Conservation (phyloP, 2,797 vertebrate species). For the Odontamblyopus rebecca region DNA sequence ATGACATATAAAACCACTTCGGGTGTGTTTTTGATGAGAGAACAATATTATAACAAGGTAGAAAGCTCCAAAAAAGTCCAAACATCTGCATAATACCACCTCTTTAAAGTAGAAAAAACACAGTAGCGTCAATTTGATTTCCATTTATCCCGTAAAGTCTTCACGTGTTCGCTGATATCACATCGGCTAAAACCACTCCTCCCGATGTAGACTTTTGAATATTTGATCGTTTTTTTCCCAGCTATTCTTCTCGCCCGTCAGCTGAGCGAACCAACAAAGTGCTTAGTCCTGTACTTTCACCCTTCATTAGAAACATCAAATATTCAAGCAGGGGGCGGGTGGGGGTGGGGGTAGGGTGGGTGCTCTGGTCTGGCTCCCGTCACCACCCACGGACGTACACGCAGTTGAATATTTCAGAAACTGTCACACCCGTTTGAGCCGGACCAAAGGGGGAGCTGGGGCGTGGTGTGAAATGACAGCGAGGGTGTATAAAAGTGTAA, state of each 20-base stretch:
- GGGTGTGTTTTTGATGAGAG: too few relatives aligned
- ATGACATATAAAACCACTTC: too few relatives aligned
- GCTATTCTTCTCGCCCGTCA: slow-evolving; percentile 62
- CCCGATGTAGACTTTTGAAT: slow-evolving; percentile 60
- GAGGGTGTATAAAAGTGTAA: not conserved
- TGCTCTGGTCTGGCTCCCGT: slow-evolving; percentile 34
- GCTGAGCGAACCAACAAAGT: slow-evolving; percentile 65
- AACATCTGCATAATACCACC: too few relatives aligned
- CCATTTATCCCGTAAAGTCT: not conserved
- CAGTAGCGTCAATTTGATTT: not conserved
- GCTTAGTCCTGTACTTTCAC: slow-evolving; percentile 75
- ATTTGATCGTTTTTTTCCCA: slow-evolving; percentile 66
- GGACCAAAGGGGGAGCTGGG: slow-evolving; percentile 15
- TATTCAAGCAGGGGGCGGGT: slow-evolving; percentile 73
- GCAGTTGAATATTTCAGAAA: not conserved
- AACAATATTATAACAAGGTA: too few relatives aligned
- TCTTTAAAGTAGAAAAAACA: too few relatives aligned
- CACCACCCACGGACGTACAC: not conserved
- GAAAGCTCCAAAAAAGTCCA: too few relatives aligned
- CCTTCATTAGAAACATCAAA: slow-evolving; percentile 75
- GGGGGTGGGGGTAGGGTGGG: slow-evolving; percentile 34
- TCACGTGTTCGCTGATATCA: slow-evolving; percentile 22
- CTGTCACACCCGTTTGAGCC: slow-evolving; percentile 26
- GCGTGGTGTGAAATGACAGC: slow-evolving; percentile 35
- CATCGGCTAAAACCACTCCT: slow-evolving; percentile 20